Percentiles rank a stretch among this genome's conserved stretches.
Conservation (phyloP, 1,140 invertebrate species). For the Scaptomyza graminum region DNA sequence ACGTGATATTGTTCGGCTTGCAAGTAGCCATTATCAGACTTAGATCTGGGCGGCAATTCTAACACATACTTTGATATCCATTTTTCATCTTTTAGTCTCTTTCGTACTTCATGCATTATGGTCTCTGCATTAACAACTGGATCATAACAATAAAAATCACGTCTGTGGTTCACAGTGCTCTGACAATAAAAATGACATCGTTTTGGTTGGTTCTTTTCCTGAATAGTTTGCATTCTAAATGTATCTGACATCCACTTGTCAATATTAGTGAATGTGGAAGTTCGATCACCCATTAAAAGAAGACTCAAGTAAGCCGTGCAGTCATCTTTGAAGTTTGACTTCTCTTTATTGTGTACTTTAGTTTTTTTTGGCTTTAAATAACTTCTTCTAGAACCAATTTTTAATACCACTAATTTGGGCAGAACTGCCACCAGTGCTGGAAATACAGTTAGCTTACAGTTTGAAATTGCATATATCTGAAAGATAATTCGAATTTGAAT, state of each 20-base stretch:
- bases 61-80: slow-evolving; percentile 4
- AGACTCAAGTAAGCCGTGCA: background rate
- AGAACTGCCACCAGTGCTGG: background rate
- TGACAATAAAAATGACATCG: background rate
- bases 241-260: background rate
- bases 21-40: background rate
- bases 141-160: background rate
- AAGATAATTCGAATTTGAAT: background rate
- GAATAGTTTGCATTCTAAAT: background rate
- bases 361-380: background rate
- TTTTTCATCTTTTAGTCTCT: background rate
- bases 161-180: background rate
- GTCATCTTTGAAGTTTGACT: background rate
- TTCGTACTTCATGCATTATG: background rate
- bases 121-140: background rate
- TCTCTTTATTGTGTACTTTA: background rate
- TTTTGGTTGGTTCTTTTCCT: background rate
- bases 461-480: no score
- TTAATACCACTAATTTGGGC: background rate
- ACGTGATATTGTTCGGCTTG: background rate
- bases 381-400: background rate
- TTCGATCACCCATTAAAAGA: background rate
- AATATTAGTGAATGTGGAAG: background rate
- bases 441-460: background rate
- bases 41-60: background rate